Percentiles rank a stretch among this genome's conserved stretches.
These are phyloP conservation scores for Rhadinocentrus ornatus DNA, from an alignment of 2,797 vertebrate species.

Conservation along the genomic window DNA sequence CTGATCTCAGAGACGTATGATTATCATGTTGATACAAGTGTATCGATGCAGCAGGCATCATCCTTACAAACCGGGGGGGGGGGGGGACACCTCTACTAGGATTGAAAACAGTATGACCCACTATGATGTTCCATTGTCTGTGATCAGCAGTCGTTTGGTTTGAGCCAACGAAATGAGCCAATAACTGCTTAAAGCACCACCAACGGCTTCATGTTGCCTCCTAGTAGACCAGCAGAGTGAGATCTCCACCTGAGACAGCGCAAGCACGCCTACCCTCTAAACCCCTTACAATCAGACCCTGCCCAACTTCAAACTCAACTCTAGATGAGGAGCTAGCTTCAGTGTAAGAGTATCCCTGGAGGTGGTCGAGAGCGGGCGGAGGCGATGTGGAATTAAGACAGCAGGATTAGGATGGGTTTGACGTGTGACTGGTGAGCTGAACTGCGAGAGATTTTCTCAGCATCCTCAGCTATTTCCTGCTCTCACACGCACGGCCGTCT, in stretches of 20 bases:
- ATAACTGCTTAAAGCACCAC: neutral
- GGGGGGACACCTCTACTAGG: no score
- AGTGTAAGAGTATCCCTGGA: conserved; percentile 49
- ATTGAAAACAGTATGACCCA: no score
- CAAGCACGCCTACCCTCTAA: neutral
- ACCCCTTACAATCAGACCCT: neutral
- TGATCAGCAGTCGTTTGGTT: neutral
- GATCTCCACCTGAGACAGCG: conserved; percentile 19
- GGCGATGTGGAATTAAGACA: conserved; percentile 50
- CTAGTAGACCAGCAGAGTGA: conserved; percentile 3
- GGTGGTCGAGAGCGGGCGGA: conserved; percentile 2
- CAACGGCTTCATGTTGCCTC: neutral
- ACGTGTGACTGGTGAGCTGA: conserved; percentile 47
- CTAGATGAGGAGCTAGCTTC: conserved; percentile 34
- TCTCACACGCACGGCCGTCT: neutral
- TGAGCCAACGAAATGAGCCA: neutral
- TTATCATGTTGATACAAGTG: neutral
- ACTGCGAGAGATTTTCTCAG: conserved; percentile 19
- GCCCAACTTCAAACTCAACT: conserved; percentile 20
- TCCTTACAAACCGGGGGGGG: conserved; percentile 17
- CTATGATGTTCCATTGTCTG: no score
- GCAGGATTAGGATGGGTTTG: conserved; percentile 60
- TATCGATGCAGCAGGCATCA: neutral
- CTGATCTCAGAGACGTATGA: conserved; percentile 23
- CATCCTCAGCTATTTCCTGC: conserved; percentile 30